phyloP scores from a whole-genome alignment of 2,888 invertebrate genomes.

The Colostygia pectinataria region DNA sequence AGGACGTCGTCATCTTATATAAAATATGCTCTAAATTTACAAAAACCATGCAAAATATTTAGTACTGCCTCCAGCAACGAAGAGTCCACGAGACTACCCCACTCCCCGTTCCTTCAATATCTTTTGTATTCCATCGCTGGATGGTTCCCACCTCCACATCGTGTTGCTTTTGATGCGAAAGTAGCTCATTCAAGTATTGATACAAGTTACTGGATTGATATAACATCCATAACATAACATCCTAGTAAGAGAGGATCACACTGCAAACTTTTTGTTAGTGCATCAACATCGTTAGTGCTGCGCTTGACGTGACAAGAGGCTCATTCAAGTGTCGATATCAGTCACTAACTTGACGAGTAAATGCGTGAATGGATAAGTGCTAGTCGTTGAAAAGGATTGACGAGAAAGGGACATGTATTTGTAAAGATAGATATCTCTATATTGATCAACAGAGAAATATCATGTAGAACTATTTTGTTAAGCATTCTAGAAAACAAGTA shows the following conservation, averaged over 20 bases:
- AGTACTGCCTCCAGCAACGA: no score
- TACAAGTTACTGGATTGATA: conserved; percentile 1
- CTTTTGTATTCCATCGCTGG: conserved; percentile 21
- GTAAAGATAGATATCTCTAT: not conserved
- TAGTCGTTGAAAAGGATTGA: conserved; percentile 3
- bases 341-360: not conserved
- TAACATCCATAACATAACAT: not conserved
- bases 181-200: conserved; percentile 2
- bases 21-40: no score
- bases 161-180: conserved; percentile 9
- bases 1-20: no score
- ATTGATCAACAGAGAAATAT: no score
- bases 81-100: conserved; percentile 3
- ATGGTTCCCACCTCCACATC: conserved; percentile 8
- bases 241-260: not conserved
- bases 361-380: conserved; percentile 2
- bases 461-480: no score
- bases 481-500: no score
- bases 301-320: conserved; percentile 2
- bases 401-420: conserved; percentile 1
- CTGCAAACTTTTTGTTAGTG: not conserved
- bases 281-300: not conserved
- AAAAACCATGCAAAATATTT: no score
- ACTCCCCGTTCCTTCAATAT: conserved; percentile 7
- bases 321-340: conserved; percentile 1